Evolutionary conservation across 2,113 vertebrate species (phyloP).

Genomic region (Rhadina sibilatrix): DNA sequence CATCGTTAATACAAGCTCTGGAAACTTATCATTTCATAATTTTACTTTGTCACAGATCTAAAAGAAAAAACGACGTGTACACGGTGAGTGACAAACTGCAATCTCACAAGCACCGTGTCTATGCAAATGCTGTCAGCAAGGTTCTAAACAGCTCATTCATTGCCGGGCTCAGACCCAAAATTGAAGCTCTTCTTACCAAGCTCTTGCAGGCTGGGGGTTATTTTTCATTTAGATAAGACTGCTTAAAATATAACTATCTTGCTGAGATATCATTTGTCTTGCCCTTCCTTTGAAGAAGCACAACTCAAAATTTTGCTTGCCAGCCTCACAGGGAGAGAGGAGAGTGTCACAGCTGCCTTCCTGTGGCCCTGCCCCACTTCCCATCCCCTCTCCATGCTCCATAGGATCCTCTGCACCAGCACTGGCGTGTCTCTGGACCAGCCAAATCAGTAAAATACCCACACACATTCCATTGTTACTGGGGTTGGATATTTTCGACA

Average conservation of each 20-base stretch:
- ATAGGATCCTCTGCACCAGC: not conserved
- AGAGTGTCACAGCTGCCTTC: not conserved
- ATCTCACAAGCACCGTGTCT: constrained; percentile 60
- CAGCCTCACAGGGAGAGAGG: not conserved
- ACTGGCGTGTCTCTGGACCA: not conserved
- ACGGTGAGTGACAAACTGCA: constrained; percentile 72
- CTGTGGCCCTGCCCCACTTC: not conserved
- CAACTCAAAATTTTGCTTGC: not conserved
- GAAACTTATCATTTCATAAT: not conserved
- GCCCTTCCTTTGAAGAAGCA: constrained; percentile 1
- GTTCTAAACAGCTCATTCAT: constrained; percentile 67
- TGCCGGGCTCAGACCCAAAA: constrained; percentile 58
- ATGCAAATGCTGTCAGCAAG: constrained; percentile 71
- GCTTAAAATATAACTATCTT: constrained; percentile 70
- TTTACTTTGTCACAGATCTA: not conserved
- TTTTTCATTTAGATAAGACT: constrained; percentile 72
- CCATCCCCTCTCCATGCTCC: too few species aligned
- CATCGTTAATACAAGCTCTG: constrained; percentile 35
- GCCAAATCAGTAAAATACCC: not conserved
- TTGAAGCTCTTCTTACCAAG: constrained; percentile 59
- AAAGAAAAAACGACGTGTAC: constrained; percentile 30
- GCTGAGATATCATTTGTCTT: constrained; percentile 66
- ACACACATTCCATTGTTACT: accelerated
- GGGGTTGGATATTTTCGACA: accelerated
- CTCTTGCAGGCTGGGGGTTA: constrained; percentile 44